These are phyloP conservation scores for Threskiornis aethiopicus DNA, from an alignment of 2,797 vertebrate species.

Conservation along the genomic window DNA sequence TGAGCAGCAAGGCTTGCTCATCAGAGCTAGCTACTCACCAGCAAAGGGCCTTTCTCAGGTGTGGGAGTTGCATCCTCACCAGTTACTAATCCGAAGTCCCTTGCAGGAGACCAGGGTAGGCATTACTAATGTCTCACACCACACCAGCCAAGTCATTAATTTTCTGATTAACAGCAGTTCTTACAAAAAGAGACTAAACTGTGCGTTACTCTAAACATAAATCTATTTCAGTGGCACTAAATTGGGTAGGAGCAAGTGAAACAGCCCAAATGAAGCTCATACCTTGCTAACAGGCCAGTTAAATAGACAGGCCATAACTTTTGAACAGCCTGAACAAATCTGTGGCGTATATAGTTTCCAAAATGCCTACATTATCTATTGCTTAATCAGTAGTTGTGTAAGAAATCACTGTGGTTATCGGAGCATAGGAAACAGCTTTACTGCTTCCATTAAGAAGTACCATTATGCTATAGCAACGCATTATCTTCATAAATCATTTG, in stretches of 20 bases:
- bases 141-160: conserved; percentile 42
- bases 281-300: conserved; percentile 53
- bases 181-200: conserved; percentile 45
- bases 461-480: conserved; percentile 8
- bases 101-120: background rate
- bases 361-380: conserved; percentile 64
- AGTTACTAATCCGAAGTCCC: background rate
- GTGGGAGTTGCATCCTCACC: background rate
- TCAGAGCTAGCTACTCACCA: background rate
- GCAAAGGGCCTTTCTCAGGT: background rate
- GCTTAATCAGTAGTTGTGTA: conserved; percentile 71
- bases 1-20: background rate
- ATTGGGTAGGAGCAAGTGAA: conserved; percentile 33
- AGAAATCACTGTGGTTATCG: conserved; percentile 65
- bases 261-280: conserved; percentile 21
- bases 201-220: conserved; percentile 15
- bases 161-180: conserved; percentile 53
- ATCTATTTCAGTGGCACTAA: conserved; percentile 31
- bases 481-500: conserved; percentile 67
- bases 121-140: background rate
- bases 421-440: conserved; percentile 65
- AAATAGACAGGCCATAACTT: conserved; percentile 42
- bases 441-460: conserved; percentile 58
- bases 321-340: conserved; percentile 43
- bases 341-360: conserved; percentile 33